Base-by-base conservation (phyloP, 2,113 vertebrate genomes). In the Urocitellus parryii region DNA sequence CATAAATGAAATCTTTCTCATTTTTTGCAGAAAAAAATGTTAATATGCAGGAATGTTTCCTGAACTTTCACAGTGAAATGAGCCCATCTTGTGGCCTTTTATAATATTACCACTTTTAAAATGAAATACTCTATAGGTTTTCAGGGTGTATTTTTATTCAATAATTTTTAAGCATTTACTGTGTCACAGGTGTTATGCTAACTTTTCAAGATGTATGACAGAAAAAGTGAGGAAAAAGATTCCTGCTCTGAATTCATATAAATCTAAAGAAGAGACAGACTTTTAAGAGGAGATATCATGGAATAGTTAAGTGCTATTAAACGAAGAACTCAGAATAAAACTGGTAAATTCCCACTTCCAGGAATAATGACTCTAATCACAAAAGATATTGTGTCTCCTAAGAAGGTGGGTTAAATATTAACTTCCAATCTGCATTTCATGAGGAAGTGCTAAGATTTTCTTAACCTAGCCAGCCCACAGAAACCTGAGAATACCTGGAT, bases 61-160 rank as follows among this genome's bases (percentile, higher is more conserved):
- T 24, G 72, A 72, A 91, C 70, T 97, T 95, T 63, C 87, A 96
- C 83, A 96, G 97, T 80, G 97, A 97, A 96, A 97, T 78, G 96
- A 97, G 86, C 83, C 97, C 97, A 97, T 94, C 97, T 97, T 98
- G 97, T 98, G 97, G 97, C 93, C 96, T 97, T 96, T 91, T 90
- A 67, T 86, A 96, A 96, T 94, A 98, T 91, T 98, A 39, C 97
- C 72, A 48, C 79, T 95, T 95, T 89, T 70, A 92, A 85, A 90
- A 79, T 79, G 29, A 92, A 91, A 78, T n/a, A 48, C 27, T 68
- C 53, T 51, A n/a, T n/a, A 89, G 18, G n/a, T 87, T 92, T 91
- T 68, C 65, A 76, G 8, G 37, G 2, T 51, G 18, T 70, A 42
- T 67, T 72, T 72, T 76, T 90, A 86, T 22, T 93, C n/a, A 90